phyloP scores from a whole-genome alignment of 2,888 invertebrate genomes.

The Volucella zonaria region DNA sequence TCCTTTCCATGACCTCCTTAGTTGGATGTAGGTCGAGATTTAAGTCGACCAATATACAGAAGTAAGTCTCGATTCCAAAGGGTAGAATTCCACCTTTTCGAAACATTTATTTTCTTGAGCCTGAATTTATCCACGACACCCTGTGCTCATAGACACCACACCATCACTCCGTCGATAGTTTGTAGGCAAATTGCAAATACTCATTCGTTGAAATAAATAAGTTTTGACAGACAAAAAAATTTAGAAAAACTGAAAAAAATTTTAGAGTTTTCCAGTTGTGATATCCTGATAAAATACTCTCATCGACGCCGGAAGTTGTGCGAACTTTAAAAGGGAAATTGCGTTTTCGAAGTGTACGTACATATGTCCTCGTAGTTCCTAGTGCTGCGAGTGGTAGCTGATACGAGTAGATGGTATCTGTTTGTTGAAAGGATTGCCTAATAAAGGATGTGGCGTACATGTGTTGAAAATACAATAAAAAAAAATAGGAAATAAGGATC shows the following conservation, averaged over 20 bases:
- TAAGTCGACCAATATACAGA: too few species aligned
- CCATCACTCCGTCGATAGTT: neutral
- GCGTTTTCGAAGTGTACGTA: constrained; percentile 15
- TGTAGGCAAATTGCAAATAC: constrained; percentile 34
- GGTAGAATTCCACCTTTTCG: too few species aligned
- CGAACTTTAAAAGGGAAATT: constrained; percentile 32
- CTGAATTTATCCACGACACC: neutral
- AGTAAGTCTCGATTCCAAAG: too few species aligned
- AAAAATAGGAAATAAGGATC: too few species aligned
- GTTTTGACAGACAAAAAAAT: constrained; percentile 22
- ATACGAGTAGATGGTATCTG: neutral
- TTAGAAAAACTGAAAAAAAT: neutral
- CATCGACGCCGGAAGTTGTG: constrained; percentile 9
- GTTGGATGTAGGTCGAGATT: too few species aligned
- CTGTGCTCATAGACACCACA: neutral
- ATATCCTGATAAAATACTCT: constrained; percentile 18
- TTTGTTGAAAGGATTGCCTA: too few species aligned
- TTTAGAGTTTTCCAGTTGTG: constrained; percentile 12
- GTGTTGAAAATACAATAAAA: too few species aligned
- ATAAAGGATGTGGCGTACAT: too few species aligned
- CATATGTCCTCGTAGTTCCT: neutral
- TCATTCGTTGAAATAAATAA: constrained; percentile 35
- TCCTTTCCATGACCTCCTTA: too few species aligned
- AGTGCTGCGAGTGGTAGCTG: neutral
- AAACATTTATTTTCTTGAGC: too few species aligned